Percentiles rank a stretch among this genome's conserved stretches.
Conservation (phyloP, 2,888 invertebrate species). For the Tanypteryx hageni region DNA sequence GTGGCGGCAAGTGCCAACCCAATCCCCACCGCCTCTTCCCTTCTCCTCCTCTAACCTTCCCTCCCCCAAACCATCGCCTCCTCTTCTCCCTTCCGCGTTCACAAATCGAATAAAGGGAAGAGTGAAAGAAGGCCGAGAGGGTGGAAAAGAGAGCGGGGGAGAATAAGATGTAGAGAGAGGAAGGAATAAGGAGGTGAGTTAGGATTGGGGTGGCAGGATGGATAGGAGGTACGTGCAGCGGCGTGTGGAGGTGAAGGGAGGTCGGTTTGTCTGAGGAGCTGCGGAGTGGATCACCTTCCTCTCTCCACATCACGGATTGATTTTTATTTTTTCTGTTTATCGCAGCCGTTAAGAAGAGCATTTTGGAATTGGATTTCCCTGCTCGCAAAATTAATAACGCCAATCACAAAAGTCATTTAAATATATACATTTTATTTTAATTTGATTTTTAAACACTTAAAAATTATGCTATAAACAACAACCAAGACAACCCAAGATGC, state of each 20-base stretch:
- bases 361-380: too few relatives aligned
- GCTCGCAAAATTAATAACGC: too few relatives aligned
- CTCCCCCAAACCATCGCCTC: neutral
- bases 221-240: neutral
- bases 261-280: too few relatives aligned
- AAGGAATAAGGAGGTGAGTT: neutral
- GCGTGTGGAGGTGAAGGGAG: neutral
- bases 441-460: too few relatives aligned
- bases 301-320: too few relatives aligned
- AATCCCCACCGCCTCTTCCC: neutral
- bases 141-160: conserved; percentile 15
- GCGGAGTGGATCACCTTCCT: neutral
- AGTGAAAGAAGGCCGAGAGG: conserved; percentile 31
- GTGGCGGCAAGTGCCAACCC: conserved; percentile 39
- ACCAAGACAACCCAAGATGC: too few relatives aligned
- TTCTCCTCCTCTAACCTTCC: neutral
- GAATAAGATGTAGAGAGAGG: neutral
- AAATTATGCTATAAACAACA: too few relatives aligned
- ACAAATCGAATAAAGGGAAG: conserved; percentile 44
- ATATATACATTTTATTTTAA: too few relatives aligned
- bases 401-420: too few relatives aligned
- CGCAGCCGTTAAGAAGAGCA: too few relatives aligned
- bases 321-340: too few relatives aligned
- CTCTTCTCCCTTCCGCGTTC: neutral
- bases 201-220: neutral